Conservation (phyloP, 2,888 invertebrate species). For the Philhelius pedissequus region DNA sequence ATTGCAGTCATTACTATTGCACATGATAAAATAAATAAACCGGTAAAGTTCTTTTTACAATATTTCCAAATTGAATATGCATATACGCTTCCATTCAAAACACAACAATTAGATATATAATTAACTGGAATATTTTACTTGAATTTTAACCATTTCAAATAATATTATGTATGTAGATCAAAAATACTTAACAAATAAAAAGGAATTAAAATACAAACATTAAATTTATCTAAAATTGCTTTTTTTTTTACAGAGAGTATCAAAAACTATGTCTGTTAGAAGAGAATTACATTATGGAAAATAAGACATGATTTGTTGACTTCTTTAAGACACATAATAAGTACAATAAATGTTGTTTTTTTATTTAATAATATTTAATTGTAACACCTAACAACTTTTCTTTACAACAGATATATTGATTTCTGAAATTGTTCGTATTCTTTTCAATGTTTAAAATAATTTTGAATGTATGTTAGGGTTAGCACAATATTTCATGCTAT, state of each 20-base stretch:
- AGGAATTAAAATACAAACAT: neutral
- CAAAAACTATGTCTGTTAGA: neutral
- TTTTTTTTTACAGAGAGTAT: neutral
- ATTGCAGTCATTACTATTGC: constrained; percentile 39
- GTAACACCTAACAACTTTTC: neutral
- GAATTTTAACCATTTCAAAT: neutral
- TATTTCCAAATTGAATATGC: constrained; percentile 17
- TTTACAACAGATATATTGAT: constrained; percentile 42
- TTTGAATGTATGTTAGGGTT: no score
- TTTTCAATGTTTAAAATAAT: no score
- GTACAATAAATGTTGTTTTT: neutral
- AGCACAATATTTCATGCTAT: no score
- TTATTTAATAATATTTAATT: neutral
- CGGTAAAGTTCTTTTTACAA: neutral
- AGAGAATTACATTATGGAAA: neutral
- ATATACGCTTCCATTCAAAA: constrained; percentile 31
- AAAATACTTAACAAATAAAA: neutral
- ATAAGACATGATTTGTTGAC: neutral
- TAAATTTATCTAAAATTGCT: neutral
- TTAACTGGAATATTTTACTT: neutral
- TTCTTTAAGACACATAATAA: neutral
- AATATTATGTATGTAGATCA: neutral
- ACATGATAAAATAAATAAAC: neutral
- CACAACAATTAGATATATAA: constrained; percentile 31
- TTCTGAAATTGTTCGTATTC: no score